phyloP scores from a whole-genome alignment of 2,888 invertebrate species.

The Drosophila paranaensis region DNA sequence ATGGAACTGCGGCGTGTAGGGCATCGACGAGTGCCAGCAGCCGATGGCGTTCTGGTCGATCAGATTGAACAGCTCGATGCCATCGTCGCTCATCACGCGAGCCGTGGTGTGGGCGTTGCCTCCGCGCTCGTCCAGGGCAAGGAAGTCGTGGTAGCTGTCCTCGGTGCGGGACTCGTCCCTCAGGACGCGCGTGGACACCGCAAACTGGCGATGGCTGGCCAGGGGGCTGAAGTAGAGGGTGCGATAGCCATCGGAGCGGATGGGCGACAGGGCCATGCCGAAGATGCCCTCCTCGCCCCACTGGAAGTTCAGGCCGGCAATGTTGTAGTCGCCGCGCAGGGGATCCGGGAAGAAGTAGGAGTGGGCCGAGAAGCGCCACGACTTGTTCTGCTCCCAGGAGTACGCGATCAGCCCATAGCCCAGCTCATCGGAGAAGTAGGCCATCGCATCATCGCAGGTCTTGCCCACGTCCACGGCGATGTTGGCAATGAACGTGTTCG shows the following conservation, averaged over 20 bases:
- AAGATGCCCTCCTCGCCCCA: constrained; percentile 94
- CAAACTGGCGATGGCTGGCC: constrained; percentile 91
- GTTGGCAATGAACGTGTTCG: constrained; percentile 93
- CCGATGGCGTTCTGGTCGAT: constrained; percentile 93
- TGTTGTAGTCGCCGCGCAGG: constrained; percentile 90
- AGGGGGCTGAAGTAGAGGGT: constrained; percentile 92
- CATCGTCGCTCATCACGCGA: constrained; percentile 90
- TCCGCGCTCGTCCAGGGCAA: constrained; percentile 87
- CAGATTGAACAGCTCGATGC: constrained; percentile 91
- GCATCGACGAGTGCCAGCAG: constrained; percentile 91
- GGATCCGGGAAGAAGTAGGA: constrained; percentile 94
- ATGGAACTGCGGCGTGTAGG: constrained; percentile 88
- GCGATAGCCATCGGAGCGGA: constrained; percentile 88
- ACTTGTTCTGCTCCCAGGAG: constrained; percentile 90
- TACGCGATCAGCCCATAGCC: constrained; percentile 93
- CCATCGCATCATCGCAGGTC: constrained; percentile 90
- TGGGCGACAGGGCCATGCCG: constrained; percentile 90
- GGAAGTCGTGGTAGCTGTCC: constrained; percentile 90
- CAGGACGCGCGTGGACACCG: constrained; percentile 90
- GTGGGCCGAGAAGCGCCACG: constrained; percentile 91
- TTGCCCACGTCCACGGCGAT: constrained; percentile 92
- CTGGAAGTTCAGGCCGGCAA: constrained; percentile 93
- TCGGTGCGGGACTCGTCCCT: constrained; percentile 89
- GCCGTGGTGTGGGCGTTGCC: constrained; percentile 90
- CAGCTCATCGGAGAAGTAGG: constrained; percentile 92